A percentile compares a stretch with the other conserved stretches of the same genome.
These are phyloP conservation scores for Helarctos malayanus DNA, from an alignment of 2,797 vertebrate species.

Conservation along the genomic window DNA sequence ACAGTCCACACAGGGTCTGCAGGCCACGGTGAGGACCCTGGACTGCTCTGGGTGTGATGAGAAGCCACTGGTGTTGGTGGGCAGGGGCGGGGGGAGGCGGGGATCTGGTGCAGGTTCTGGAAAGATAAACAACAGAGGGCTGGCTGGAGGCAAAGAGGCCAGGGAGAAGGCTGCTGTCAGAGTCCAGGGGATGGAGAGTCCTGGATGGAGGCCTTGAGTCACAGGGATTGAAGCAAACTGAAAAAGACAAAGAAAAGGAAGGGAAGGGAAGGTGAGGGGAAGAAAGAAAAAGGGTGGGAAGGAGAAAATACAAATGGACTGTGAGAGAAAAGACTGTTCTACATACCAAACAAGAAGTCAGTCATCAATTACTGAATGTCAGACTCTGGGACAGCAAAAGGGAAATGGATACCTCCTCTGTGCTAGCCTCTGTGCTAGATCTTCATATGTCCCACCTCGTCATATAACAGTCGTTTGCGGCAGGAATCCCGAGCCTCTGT, in stretches of 20 bases:
- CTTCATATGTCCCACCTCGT: background rate
- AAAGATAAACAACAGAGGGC: background rate
- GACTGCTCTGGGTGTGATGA: background rate
- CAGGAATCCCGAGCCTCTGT: background rate
- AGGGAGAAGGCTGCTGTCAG: background rate
- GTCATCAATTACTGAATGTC: background rate
- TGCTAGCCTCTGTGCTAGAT: background rate
- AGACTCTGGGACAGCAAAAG: background rate
- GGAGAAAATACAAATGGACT: background rate
- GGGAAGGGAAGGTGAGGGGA: background rate
- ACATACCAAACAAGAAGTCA: background rate
- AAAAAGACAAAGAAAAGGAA: background rate
- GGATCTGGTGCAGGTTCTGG: background rate
- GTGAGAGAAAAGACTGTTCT: background rate
- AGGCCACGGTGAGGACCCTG: background rate
- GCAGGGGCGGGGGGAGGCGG: background rate
- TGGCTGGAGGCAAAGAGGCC: background rate
- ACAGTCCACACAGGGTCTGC: background rate
- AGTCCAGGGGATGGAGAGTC: background rate
- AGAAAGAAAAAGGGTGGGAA: background rate
- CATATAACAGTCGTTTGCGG: background rate
- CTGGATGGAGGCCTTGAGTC: background rate
- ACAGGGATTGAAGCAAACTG: background rate
- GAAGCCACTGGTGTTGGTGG: background rate
- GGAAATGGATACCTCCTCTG: background rate